Evolutionary conservation across 2,888 invertebrate species (phyloP).

Genomic region (Catocala fraxini): DNA sequence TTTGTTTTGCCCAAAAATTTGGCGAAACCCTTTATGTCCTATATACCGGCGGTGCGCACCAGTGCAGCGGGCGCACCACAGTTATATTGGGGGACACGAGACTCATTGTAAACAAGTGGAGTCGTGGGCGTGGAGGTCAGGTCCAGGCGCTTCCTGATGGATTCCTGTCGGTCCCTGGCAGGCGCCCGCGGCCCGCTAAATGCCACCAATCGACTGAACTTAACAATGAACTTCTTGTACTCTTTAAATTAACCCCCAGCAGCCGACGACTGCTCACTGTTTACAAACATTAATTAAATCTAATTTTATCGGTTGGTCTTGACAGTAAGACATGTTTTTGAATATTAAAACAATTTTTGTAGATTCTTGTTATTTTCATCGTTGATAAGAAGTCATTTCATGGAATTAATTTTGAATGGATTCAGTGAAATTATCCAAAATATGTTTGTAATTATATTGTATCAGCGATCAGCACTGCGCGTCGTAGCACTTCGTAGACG

Average conservation of each 20-base stretch:
- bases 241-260: constrained; percentile 69
- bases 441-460: not conserved
- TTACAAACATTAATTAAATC: constrained; percentile 79
- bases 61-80: constrained; percentile 30
- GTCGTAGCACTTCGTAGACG: constrained; percentile 60
- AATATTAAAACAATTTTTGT: constrained; percentile 35
- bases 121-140: constrained; percentile 49
- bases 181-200: constrained; percentile 59
- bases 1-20: constrained; percentile 86
- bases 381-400: not conserved
- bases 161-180: constrained; percentile 76
- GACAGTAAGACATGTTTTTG: constrained; percentile 42
- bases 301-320: constrained; percentile 62
- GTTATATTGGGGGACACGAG: constrained; percentile 23
- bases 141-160: constrained; percentile 66
- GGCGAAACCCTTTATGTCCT: constrained; percentile 73
- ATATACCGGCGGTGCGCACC: constrained; percentile 41
- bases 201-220: constrained; percentile 75
- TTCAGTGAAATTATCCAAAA: not conserved
- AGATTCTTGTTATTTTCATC: constrained; percentile 14
- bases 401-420: not conserved
- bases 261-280: constrained; percentile 62
- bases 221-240: constrained; percentile 81
- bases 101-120: constrained; percentile 37
- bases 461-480: not conserved